Conservation (phyloP, 2,888 invertebrate genomes). For the Elegia similella region DNA sequence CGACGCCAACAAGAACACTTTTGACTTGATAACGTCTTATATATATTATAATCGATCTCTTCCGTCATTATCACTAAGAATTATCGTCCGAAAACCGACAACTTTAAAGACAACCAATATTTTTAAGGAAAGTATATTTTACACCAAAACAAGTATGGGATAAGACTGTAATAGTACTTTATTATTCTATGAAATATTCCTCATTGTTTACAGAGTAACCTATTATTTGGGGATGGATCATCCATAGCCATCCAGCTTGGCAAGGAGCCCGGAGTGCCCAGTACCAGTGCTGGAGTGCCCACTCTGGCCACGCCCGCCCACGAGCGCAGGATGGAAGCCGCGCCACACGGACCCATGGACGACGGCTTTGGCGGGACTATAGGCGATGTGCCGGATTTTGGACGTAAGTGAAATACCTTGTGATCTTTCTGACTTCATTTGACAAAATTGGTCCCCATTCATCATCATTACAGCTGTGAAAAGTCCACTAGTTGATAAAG, state of each 20-base stretch:
- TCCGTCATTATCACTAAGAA: too few relatives aligned
- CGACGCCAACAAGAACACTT: too few relatives aligned
- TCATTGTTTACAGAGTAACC: constrained; percentile 80
- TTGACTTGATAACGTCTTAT: too few relatives aligned
- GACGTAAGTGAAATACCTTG: constrained; percentile 78
- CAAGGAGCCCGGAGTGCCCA: constrained; percentile 50
- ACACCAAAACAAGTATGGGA: background rate
- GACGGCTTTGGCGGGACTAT: constrained; percentile 93
- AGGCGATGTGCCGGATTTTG: constrained; percentile 91
- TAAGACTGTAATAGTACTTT: background rate
- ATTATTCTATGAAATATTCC: background rate
- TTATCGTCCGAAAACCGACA: too few relatives aligned
- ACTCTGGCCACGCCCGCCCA: constrained; percentile 78
- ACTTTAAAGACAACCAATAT: too few relatives aligned
- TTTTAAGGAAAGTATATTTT: too few relatives aligned
- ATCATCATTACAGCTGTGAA: too few relatives aligned
- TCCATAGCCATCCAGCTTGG: constrained; percentile 81
- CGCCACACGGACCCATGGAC: constrained; percentile 87
- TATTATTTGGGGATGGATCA: constrained; percentile 88
- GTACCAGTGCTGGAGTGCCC: constrained; percentile 75
- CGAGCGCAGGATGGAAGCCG: constrained; percentile 85
- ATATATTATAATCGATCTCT: too few relatives aligned
- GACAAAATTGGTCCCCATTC: too few relatives aligned
- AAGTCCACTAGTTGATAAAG: too few relatives aligned
- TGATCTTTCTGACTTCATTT: too few relatives aligned